Evolutionary conservation across 2,113 vertebrate genomes (phyloP).

Genomic region (Butastur rufipennis): DNA sequence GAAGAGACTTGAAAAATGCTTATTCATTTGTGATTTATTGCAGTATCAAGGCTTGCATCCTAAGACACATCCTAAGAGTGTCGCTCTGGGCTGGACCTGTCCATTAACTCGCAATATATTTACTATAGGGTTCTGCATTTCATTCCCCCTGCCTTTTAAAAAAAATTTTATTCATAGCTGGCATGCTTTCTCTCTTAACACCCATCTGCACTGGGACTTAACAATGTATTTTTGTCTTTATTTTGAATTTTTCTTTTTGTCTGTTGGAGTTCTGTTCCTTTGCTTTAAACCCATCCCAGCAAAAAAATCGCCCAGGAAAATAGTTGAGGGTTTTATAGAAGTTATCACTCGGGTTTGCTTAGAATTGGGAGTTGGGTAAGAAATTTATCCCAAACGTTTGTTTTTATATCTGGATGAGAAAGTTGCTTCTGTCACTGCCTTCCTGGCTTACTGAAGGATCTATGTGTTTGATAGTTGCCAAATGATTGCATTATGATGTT

Average conservation of each 20-base stretch:
- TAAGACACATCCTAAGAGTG: neutral
- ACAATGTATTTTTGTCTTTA: neutral
- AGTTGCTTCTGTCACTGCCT: neutral
- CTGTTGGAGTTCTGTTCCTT: neutral
- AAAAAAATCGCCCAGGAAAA: neutral
- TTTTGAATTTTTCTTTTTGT: neutral
- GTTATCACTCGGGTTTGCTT: neutral
- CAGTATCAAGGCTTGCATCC: neutral
- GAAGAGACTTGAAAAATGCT: neutral
- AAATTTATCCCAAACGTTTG: neutral
- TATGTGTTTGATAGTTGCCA: neutral
- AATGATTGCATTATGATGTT: neutral
- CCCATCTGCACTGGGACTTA: neutral
- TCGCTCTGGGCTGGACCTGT: neutral
- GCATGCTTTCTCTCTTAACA: neutral
- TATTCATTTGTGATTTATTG: constrained; percentile 5
- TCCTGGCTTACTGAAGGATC: neutral
- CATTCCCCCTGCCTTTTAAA: too few relatives aligned
- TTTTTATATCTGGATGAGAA: neutral
- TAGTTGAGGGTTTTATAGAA: neutral
- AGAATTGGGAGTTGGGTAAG: neutral
- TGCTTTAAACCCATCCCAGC: neutral
- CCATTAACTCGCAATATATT: neutral
- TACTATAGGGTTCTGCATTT: neutral
- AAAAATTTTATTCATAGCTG: neutral